Evolutionary conservation across 1,140 invertebrate genomes (phyloP).

Genomic region (Drosophila athabasca): DNA sequence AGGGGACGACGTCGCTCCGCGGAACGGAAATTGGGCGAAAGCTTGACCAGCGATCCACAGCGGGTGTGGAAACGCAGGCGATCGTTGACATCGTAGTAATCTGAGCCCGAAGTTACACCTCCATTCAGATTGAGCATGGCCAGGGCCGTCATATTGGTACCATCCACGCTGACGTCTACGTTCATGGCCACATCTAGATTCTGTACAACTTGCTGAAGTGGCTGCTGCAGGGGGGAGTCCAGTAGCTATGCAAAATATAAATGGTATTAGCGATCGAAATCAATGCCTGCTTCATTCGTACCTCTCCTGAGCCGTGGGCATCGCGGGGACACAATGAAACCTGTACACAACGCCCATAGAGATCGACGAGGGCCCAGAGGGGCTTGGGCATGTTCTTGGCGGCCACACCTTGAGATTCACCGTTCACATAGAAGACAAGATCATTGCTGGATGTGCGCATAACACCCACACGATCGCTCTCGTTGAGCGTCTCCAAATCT

Average conservation of each 20-base stretch:
- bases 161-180: conserved; percentile 67
- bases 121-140: conserved; percentile 39
- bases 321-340: conserved; percentile 87
- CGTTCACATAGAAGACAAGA: conserved; percentile 95
- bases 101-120: conserved; percentile 6
- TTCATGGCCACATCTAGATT: conserved; percentile 81
- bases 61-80: conserved; percentile 93
- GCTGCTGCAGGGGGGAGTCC: conserved; percentile 62
- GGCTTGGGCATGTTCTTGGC: conserved; percentile 89
- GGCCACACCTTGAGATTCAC: conserved; percentile 93
- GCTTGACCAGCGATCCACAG: conserved; percentile 93
- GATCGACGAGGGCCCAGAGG: conserved; percentile 94
- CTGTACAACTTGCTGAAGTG: conserved; percentile 74
- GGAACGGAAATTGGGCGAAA: conserved; percentile 92
- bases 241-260: conserved; percentile 26
- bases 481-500: conserved; percentile 92
- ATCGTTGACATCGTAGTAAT: conserved; percentile 85
- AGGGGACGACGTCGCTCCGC: conserved; percentile 93
- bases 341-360: conserved; percentile 97
- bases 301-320: conserved; percentile 36
- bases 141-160: conserved; percentile 41
- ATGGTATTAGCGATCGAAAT: not conserved
- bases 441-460: conserved; percentile 92
- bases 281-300: conserved; percentile 18
- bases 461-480: conserved; percentile 93